These are phyloP conservation scores for Sebastes cheni DNA, from an alignment of 2,797 vertebrate species.

Conservation along the genomic window DNA sequence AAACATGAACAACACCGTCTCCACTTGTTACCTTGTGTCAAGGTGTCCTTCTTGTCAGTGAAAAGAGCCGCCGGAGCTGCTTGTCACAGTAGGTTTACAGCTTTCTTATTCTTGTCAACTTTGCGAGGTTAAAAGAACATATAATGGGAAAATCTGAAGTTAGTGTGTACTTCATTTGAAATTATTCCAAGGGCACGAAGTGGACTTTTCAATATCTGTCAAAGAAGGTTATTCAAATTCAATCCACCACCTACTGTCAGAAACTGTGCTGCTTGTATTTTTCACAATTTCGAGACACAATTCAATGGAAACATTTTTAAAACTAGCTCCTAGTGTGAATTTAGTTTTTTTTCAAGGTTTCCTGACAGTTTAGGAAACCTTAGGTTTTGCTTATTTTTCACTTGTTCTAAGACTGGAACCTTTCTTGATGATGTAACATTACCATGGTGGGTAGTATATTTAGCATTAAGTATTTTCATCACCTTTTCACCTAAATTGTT, in stretches of 20 bases:
- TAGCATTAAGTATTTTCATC: no score
- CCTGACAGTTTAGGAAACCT: neutral
- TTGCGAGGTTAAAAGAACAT: neutral
- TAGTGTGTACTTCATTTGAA: neutral
- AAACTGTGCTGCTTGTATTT: neutral
- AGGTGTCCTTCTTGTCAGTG: constrained; percentile 10
- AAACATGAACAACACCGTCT: neutral
- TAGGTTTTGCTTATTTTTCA: neutral
- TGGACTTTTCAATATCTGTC: neutral
- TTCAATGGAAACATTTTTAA: neutral
- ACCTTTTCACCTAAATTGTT: no score
- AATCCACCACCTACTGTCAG: neutral
- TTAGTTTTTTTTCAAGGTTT: neutral
- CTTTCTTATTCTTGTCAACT: neutral
- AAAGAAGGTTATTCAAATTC: neutral
- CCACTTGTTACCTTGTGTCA: constrained; percentile 16
- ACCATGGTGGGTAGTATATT: no score
- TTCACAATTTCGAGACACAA: neutral
- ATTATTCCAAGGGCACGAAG: neutral
- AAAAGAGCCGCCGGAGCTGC: neutral
- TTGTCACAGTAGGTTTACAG: neutral
- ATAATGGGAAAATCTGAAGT: neutral
- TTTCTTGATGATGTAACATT: no score
- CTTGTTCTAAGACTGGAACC: neutral
- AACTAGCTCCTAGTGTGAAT: neutral